Evolutionary conservation across 2,888 invertebrate genomes (phyloP), one percentile per base, ranked within the genome.

Genomic region (Acronicta alni): DNA sequence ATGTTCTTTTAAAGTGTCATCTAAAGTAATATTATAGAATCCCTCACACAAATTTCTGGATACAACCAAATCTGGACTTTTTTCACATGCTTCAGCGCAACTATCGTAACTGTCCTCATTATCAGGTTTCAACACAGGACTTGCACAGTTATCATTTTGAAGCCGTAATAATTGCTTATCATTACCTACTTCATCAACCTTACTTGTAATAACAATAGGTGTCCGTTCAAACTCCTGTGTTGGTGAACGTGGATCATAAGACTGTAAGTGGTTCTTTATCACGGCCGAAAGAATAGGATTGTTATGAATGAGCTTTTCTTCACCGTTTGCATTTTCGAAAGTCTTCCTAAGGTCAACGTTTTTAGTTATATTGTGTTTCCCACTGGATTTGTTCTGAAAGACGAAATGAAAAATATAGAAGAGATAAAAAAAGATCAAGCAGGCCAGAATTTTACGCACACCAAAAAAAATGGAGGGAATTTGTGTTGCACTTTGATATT

Each of bases 221-320:
- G 96, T 96, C 54, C 95, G 88, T 60, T 94, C 92, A 86, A 95
- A 95, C 57, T 95, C 95, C 58, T 92, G 89, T 44, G 95, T 92
- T 20, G 96, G 95, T 2, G 96, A 96, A 37, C 96, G 90, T 30
- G 95, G 96, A 79, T 96, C 94, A 77, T 93, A 94, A 10, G 91
- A 92, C 58, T 93, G 92, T 44, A 94, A 83, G 71, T 94, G 93
- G 66, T 90, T 93, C 67, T 91, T 93, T 63, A 94, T 93, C 44
- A 94, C 91, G 53, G 94, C 93, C 39, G 93, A 91, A 8, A 94
- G 81, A 52, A 93, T 92, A 1, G 94, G 94, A 77, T 93, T 94
- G 57, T 93, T 92, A 45, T 89, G 91, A 63, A 92, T 89, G 1
- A 90, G 80, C 63, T 92, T 92, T 61, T 89, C 89, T 69, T 92